Percentiles rank a stretch among this genome's conserved stretches.
phyloP scores from a whole-genome alignment of 2,888 invertebrate species.

The Ophonus ardosiacus region DNA sequence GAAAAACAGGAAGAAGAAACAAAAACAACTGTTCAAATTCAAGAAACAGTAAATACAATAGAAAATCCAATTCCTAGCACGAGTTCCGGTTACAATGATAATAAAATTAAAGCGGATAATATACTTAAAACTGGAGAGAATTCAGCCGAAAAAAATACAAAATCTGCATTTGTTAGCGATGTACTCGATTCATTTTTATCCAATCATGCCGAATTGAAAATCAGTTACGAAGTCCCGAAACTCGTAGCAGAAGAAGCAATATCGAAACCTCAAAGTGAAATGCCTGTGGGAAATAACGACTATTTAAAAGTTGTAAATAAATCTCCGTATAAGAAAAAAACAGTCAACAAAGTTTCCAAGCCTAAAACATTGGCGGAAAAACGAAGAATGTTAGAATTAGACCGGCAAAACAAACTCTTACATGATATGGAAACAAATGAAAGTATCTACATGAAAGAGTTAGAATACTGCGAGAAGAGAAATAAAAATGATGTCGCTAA shows the following conservation, averaged over 20 bases:
- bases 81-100: conserved; percentile 6
- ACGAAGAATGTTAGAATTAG: conserved; percentile 74
- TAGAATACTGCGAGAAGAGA: conserved; percentile 59
- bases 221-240: conserved; percentile 74
- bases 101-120: conserved; percentile 27
- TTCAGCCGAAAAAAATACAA: conserved; percentile 55
- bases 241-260: conserved; percentile 71
- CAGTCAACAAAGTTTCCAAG: conserved; percentile 71
- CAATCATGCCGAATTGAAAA: conserved; percentile 75
- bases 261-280: conserved; percentile 65
- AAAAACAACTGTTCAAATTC: conserved; percentile 5
- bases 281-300: conserved; percentile 58
- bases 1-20: conserved; percentile 38
- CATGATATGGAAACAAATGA: conserved; percentile 75
- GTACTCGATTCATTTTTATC: conserved; percentile 77
- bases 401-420: conserved; percentile 71
- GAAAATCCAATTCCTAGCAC: conserved; percentile 58
- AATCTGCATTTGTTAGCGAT: conserved; percentile 76
- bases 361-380: conserved; percentile 79
- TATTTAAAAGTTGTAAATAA: conserved; percentile 48
- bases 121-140: conserved; percentile 53
- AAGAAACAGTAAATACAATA: conserved; percentile 10
- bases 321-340: conserved; percentile 51
- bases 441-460: conserved; percentile 70
- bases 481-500: conserved; percentile 73